Evolutionary conservation across 2,888 invertebrate genomes (phyloP), one percentile per base, ranked within the genome.

Genomic region (Nymphalis polychloros): DNA sequence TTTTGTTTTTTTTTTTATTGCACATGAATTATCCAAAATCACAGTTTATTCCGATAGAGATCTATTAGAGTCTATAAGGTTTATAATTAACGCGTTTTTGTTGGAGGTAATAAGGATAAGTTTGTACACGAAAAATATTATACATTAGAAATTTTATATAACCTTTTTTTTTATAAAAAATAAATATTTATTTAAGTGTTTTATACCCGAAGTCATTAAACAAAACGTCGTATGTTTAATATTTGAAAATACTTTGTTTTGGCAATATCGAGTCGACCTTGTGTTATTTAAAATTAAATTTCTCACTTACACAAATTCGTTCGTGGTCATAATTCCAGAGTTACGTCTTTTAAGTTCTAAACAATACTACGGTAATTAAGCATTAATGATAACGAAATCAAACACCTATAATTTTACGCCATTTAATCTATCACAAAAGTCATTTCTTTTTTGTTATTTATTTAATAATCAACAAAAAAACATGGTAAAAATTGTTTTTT

Each of bases 21-120:
- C 89, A 90, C 90, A 84, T 80, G 75, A 80, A 79, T 79, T 86
- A 87, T 85, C 75, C 68, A 53, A 81, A 80, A 90, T 90, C 90
- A 90, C 90, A 90, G 89, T 81, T 81, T 75, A 77, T 82, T 84
- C 80, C 82, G 79, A 82, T 80, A 83, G 86, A 88, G 85, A 88
- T 88, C 86, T 79, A 78, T 55, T 65, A 62, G 53, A 61, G 57
- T 57, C 57, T 57, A 57, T 41, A 19, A 57, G 35, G n/a, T 57
- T 57, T 57, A 41, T 8, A 10, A 57, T 19, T 57, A 41, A 57
- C 19, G 35, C 19, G 57, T n/a, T 49, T 49, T 49, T 49, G 17
- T 35, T 35, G 41, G 57, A 57, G 57, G 57, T 41, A 57, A 41
- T 57, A 10, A 41, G 31, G n/a, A 57, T 57, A n/a, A 35, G 19